Evolutionary conservation across 2,113 vertebrate species (phyloP).

Genomic region (Hipposideros armiger): DNA sequence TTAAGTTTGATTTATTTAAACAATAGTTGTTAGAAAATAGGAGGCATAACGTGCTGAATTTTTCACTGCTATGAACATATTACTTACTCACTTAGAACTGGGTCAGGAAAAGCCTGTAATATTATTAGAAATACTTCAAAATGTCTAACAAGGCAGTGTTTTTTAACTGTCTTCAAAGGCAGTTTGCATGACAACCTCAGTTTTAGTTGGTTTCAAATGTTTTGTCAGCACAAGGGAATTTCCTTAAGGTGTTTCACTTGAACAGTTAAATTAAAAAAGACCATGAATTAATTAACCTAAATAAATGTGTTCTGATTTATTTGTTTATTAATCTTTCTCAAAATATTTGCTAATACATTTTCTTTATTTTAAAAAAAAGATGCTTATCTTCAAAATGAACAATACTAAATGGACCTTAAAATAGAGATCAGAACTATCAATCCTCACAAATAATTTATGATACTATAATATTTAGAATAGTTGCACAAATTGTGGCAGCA

Average conservation of each 20-base stretch:
- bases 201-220: conserved; percentile 37
- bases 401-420: not conserved
- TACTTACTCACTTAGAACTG: conserved; percentile 72
- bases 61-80: conserved; percentile 58
- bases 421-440: not conserved
- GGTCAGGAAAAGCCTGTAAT: conserved; percentile 66
- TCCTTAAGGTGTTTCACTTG: not conserved
- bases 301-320: not conserved
- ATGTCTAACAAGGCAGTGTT: conserved; percentile 33
- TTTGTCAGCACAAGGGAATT: conserved; percentile 36
- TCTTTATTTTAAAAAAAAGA: not conserved
- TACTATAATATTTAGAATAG: not conserved
- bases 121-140: conserved; percentile 60
- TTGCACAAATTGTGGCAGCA: not conserved
- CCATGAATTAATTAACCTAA: conserved; percentile 43
- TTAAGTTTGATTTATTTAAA: conserved; percentile 69
- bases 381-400: not conserved
- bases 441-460: conserved; percentile 18
- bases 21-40: conserved; percentile 60
- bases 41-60: conserved; percentile 6
- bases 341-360: conserved; percentile 7
- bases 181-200: conserved; percentile 28
- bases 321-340: conserved; percentile 24
- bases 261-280: conserved; percentile 12
- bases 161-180: conserved; percentile 15